phyloP scores from a whole-genome alignment of 2,888 invertebrate genomes.

The Helicoverpa assulta region DNA sequence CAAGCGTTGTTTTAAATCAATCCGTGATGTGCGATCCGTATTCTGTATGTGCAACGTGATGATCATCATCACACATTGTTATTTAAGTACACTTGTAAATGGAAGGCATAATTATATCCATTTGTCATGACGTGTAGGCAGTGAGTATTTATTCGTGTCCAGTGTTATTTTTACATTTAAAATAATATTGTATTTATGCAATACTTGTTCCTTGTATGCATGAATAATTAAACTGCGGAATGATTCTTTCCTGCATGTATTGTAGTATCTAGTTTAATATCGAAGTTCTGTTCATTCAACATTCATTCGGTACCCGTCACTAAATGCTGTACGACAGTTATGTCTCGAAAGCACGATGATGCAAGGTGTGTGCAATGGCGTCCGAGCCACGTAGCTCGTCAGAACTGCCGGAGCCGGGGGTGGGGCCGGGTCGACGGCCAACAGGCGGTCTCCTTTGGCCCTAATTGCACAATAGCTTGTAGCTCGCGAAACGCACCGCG shows the following conservation, averaged over 20 bases:
- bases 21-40: constrained; percentile 13
- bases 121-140: constrained; percentile 22
- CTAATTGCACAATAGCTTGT: constrained; percentile 82
- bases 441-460: constrained; percentile 66
- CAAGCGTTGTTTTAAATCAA: constrained; percentile 20
- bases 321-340: constrained; percentile 44
- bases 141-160: constrained; percentile 10
- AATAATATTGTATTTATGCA: constrained; percentile 18
- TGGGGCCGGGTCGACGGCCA: constrained; percentile 78
- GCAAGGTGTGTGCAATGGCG: constrained; percentile 75
- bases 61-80: constrained; percentile 30
- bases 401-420: constrained; percentile 67
- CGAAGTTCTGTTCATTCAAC: neutral
- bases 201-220: constrained; percentile 26
- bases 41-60: constrained; percentile 33
- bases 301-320: constrained; percentile 22
- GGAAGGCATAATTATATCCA: constrained; percentile 23
- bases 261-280: constrained; percentile 18
- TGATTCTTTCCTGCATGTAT: constrained; percentile 41
- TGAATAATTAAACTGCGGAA: constrained; percentile 2
- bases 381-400: constrained; percentile 81
- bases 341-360: constrained; percentile 67
- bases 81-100: constrained; percentile 27
- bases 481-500: constrained; percentile 67
- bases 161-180: constrained; percentile 20